Conservation (phyloP, 1,140 invertebrate species). For the Drosophila funebris region DNA sequence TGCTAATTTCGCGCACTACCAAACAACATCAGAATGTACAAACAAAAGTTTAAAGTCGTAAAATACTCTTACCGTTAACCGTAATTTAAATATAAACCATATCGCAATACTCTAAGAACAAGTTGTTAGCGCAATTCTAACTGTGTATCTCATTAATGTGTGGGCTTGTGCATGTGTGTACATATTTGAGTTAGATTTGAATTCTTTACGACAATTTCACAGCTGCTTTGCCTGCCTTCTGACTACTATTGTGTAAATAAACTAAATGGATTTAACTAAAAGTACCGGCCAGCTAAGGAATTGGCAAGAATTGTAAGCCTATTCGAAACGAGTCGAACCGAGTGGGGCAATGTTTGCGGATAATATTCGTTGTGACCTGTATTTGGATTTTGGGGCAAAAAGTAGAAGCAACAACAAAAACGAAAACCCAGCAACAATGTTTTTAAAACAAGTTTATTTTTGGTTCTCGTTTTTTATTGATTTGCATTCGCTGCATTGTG, state of each 20-base stretch:
- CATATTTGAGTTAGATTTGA: conserved; percentile 31
- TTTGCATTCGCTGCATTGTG: conserved; percentile 46
- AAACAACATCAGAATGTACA: conserved; percentile 8
- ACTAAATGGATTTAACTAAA: conserved; percentile 12
- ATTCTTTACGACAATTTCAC: conserved; percentile 41
- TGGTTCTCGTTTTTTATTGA: conserved; percentile 61
- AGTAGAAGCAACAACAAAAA: conserved; percentile 44
- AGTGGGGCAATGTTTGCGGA: background rate
- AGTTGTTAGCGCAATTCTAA: conserved; percentile 33
- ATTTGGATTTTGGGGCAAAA: conserved; percentile 64
- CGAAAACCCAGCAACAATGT: conserved; percentile 32
- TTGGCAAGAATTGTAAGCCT: conserved; percentile 35
- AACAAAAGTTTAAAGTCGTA: conserved; percentile 23
- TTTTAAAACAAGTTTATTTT: conserved; percentile 56
- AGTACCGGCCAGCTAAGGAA: conserved; percentile 14
- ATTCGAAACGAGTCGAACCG: too few species aligned
- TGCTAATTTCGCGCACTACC: conserved; percentile 11
- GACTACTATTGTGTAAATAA: conserved; percentile 3
- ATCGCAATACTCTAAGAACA: conserved; percentile 17
- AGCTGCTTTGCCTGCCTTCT: conserved; percentile 29
- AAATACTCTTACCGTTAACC: conserved; percentile 23
- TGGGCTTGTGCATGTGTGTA: background rate
- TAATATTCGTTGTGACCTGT: conserved; percentile 18
- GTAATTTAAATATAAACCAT: conserved; percentile 12
- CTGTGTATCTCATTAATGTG: background rate